Base-by-base conservation (phyloP, 2,113 vertebrate genomes). In the Scomber scombrus region DNA sequence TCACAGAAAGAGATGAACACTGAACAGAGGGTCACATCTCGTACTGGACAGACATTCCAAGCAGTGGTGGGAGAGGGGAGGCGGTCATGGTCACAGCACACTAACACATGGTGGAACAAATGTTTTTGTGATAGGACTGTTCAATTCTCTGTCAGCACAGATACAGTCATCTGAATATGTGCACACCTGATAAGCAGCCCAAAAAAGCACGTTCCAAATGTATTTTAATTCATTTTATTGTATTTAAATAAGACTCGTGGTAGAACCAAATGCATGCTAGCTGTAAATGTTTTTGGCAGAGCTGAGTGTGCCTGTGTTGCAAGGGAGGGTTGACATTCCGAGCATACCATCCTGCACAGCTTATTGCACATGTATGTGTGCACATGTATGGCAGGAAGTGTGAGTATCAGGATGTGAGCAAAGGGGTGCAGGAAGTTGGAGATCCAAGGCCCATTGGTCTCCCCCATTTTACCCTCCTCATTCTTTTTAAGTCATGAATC, bases 291-390 rank as follows among this genome's bases (percentile, higher is more conserved):
- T 21, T 57, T 8, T 12, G 52, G 40, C 14, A 45, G 18, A 23
- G 34, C 34, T 40, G 34, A 52, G 26, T n/a, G 19, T 50, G 16
- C 64, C 23, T 0, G 8, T n/a, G 72, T 60, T 54, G 18, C 8
- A 56, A 7, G 23, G 23, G 12, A 49, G 49, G 15, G 5, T 13
- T n/a, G 15, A 68, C 70, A 73, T 84, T 78, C n/a, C 7, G n/a
- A 45, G 8, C 47, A 78, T 46, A 16, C 75, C 3, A 11, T 49
- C 55, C 57, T 55, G 2, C 46, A 26, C 2, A 4, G n/a, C 21
- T 3, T 3, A 14, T 15, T 26, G 31, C 13, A 52, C 15, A 52
- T 70, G 51, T 26, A 62, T 43, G 12, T 23, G 23, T 26, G 31
- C 13, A 52, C 15, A 52, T 70, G 51, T 26, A 62, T 43, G 12